Evolutionary conservation across 64 coral and sea anemone genomes (phyloP).

Genomic region (Montipora capricornis): DNA sequence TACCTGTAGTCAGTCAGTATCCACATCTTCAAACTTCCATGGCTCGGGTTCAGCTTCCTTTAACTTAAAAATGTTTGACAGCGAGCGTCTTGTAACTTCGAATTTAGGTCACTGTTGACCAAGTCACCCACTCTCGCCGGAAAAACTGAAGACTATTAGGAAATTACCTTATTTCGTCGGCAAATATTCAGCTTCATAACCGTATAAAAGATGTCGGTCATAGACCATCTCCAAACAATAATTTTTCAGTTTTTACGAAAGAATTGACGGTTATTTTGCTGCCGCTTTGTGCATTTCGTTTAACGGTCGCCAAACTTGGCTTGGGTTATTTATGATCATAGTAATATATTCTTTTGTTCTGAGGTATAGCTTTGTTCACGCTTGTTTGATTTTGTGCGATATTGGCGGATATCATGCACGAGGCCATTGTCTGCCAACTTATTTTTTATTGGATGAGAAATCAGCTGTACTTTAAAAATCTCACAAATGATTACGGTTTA

Average conservation of each 20-base stretch:
- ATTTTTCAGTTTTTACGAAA: neutral
- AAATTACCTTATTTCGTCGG: slow-evolving; percentile 6
- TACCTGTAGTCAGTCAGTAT: neutral
- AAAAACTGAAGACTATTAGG: neutral
- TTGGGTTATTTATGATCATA: neutral
- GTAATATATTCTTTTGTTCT: slow-evolving; percentile 53
- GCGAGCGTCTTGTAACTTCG: neutral
- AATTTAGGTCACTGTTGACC: slow-evolving; percentile 15
- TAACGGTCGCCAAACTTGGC: slow-evolving; percentile 32
- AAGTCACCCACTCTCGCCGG: slow-evolving; percentile 28
- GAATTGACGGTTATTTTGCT: slow-evolving; percentile 20
- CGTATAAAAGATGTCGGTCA: neutral
- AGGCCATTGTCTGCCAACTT: neutral
- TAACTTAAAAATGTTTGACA: neutral
- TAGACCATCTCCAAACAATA: neutral
- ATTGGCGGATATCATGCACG: neutral
- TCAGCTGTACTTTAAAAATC: slow-evolving; percentile 16
- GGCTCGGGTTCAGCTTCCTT: neutral
- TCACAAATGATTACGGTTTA: neutral
- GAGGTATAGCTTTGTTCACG: slow-evolving; percentile 1
- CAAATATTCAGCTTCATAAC: slow-evolving; percentile 14
- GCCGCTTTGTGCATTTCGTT: neutral
- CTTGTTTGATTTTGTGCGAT: slow-evolving; percentile 42
- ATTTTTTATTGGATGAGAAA: neutral
- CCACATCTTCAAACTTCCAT: neutral